Evolutionary conservation across 2,888 invertebrate species (phyloP).

Genomic region (Drosophila falleni): DNA sequence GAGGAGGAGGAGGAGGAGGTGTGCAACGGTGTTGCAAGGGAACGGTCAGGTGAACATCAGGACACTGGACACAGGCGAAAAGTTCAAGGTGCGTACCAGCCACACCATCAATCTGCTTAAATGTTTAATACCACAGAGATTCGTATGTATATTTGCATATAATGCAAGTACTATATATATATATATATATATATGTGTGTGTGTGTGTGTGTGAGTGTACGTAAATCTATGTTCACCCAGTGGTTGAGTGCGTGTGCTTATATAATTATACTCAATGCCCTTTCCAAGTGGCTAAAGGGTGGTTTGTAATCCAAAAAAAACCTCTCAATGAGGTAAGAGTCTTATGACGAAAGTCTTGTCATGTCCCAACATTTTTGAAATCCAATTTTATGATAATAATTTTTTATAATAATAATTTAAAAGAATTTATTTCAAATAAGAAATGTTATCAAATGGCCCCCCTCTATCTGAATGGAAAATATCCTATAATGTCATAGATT

Average conservation of each 20-base stretch:
- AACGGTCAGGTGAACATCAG: not conserved
- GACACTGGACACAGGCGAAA: conserved; percentile 21
- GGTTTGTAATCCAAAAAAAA: not conserved
- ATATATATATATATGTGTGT: not conserved
- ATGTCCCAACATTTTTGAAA: too few relatives aligned
- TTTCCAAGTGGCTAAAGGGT: not conserved
- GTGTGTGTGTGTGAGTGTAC: conserved; percentile 2
- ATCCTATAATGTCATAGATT: not conserved
- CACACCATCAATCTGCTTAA: conserved; percentile 77
- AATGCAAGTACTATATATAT: conserved; percentile 4
- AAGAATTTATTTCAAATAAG: too few relatives aligned
- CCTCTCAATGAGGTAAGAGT: too few relatives aligned
- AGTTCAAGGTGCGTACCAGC: conserved; percentile 71
- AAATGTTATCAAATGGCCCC: too few relatives aligned
- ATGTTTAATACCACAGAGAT: conserved; percentile 77
- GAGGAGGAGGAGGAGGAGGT: not conserved
- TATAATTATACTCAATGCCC: conserved; percentile 14
- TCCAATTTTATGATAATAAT: too few relatives aligned
- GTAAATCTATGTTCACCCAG: conserved; percentile 21
- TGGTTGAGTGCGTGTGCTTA: conserved; percentile 39
- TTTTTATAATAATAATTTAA: too few relatives aligned
- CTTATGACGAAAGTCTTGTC: too few relatives aligned
- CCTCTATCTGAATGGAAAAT: too few relatives aligned
- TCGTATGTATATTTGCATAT: conserved; percentile 56
- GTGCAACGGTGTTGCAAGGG: not conserved